Base-by-base conservation (phyloP, 2,888 invertebrate genomes). In the Poecilus cupreus region DNA sequence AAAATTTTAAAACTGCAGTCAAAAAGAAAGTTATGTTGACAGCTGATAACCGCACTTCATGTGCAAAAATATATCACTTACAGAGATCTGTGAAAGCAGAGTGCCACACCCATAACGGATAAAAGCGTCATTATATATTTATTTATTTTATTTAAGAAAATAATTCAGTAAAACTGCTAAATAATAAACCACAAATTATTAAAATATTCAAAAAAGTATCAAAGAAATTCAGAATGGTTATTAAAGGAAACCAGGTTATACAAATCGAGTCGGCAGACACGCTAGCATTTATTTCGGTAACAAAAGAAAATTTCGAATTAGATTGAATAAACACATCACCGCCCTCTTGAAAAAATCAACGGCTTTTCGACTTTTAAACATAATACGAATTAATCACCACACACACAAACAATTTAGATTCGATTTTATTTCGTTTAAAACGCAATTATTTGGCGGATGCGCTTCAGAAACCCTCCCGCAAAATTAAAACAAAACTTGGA, bases 271-370 rank as follows among this genome's bases (percentile, higher is more conserved):
- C 20, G 22, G 37, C 60, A 5, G 37, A 26, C 77, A 77, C 77
- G 77, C 77, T 77, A 77, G 24, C 64, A 54, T 60, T 51, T 77
- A 77, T 77, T 77, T 77, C 60, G 60, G 60, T 64, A 77, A 77
- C 77, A 77, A 77, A 77, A 77, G 77, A 77, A 77, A 77, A 77
- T 60, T 64, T 76, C 39, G 54, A 37, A 76, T 76, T 57, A 76
- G 57, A 32, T 76, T 51, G n/a, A 24, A 76, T 37, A 76, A 76
- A 76, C 76, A 76, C 75, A 24, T 39, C 54, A 20, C 46, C 43
- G 68, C 37, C 68, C 18, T 6, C 11, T 18, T 6, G 5, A 57
- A 5, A 22, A 57, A 57, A 57, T n/a, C 10, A 6, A 10, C 26
- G 11, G 57, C 16, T 32, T 64, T 32, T 8, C n/a, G 13, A 20